Conservation (phyloP, 2,888 invertebrate species). For the Noctua janthe region DNA sequence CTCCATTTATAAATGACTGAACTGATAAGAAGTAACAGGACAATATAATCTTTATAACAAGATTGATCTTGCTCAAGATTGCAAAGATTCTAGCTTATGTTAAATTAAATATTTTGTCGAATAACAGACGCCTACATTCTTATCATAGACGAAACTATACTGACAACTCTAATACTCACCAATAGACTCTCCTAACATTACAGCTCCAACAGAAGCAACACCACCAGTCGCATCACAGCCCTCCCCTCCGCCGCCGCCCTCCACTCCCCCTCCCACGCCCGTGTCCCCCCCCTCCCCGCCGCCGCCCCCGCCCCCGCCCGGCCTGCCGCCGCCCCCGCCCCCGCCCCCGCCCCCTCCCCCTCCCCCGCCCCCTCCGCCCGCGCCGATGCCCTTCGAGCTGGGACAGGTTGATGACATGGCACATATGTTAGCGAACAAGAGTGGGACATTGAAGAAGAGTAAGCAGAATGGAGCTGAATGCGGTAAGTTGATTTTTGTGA, state of each 20-base stretch:
- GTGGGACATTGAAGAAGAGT: slow-evolving; percentile 88
- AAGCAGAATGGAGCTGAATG: slow-evolving; percentile 89
- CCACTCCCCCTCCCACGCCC: slow-evolving; percentile 45
- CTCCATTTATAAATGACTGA: too few relatives aligned
- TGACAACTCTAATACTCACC: not conserved
- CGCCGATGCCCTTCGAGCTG: slow-evolving; percentile 78
- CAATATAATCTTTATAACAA: too few relatives aligned
- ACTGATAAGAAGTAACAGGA: too few relatives aligned
- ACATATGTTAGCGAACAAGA: slow-evolving; percentile 90
- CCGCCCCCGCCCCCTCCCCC: slow-evolving; percentile 58
- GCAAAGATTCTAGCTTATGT: not conserved
- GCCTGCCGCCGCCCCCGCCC: slow-evolving; percentile 24
- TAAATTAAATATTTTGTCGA: not conserved
- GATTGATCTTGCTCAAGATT: too few relatives aligned
- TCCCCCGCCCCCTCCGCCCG: slow-evolving; percentile 79
- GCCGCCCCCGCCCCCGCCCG: slow-evolving; percentile 22
- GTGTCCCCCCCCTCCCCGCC: slow-evolving; percentile 45
- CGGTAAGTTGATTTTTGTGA: slow-evolving; percentile 32
- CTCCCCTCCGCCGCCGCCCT: slow-evolving; percentile 47
- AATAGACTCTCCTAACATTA: not conserved
- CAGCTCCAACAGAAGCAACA: slow-evolving; percentile 20
- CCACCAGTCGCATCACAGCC: slow-evolving; percentile 49
- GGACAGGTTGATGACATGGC: slow-evolving; percentile 88
- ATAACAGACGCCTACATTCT: not conserved
- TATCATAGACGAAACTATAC: not conserved